A percentile compares a stretch with the other conserved stretches of the same genome.
Conservation (phyloP, 23 tunicate genomes). For the Phallusia fumigata region DNA sequence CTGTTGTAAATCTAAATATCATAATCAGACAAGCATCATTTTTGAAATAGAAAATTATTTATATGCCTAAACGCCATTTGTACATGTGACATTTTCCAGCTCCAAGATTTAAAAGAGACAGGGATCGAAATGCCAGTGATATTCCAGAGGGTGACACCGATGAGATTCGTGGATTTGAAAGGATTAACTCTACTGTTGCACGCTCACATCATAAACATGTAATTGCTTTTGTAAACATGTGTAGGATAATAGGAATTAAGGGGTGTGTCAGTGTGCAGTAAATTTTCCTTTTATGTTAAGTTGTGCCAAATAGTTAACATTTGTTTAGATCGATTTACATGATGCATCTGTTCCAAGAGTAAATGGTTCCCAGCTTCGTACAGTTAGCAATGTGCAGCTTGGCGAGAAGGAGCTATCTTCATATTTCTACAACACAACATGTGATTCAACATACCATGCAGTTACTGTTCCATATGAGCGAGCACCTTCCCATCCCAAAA, state of each 20-base stretch:
- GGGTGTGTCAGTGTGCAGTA: too few species aligned
- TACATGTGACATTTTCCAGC: not conserved
- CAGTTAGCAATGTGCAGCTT: constrained; percentile 68
- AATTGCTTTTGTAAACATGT: not conserved
- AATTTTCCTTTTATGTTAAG: too few species aligned
- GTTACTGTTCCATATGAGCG: constrained; percentile 31
- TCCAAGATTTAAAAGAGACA: constrained; percentile 28
- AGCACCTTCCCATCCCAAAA: constrained; percentile 66
- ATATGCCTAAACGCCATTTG: too few species aligned
- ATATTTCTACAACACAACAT: constrained; percentile 68
- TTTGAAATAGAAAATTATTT: too few species aligned
- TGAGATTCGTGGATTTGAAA: constrained; percentile 25
- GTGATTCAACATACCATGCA: constrained; percentile 60
- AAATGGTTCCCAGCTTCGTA: constrained; percentile 64
- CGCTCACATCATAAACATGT: constrained; percentile 60
- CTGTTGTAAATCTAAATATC: too few species aligned
- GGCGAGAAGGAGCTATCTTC: constrained; percentile 57
- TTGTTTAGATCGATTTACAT: constrained; percentile 9
- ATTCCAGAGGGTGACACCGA: constrained; percentile 77
- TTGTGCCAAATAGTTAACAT: too few species aligned
- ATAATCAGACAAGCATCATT: too few species aligned
- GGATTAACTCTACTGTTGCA: constrained; percentile 53
- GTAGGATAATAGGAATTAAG: too few species aligned
- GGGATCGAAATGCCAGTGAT: constrained; percentile 85
- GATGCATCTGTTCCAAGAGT: constrained; percentile 30